Evolutionary conservation across 2,888 invertebrate genomes (phyloP).

Genomic region (Papilio elwesi): DNA sequence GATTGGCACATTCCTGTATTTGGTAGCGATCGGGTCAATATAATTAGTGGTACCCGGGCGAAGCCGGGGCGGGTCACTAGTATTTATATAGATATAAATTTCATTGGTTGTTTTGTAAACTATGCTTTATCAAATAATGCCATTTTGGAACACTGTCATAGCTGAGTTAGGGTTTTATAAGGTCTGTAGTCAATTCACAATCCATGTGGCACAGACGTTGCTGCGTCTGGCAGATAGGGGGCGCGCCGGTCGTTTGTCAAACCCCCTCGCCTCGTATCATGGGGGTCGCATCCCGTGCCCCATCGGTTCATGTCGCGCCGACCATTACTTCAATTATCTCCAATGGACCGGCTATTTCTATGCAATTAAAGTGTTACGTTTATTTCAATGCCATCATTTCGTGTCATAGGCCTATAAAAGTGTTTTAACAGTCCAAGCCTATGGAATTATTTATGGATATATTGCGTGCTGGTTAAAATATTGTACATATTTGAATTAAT

Average conservation of each 20-base stretch:
- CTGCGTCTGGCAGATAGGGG: constrained; percentile 29
- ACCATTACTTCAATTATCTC: constrained; percentile 24
- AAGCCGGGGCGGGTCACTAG: too few relatives aligned
- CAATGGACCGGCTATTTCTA: neutral
- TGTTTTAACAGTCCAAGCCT: neutral
- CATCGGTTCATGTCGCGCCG: neutral
- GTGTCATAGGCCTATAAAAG: neutral
- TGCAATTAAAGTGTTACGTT: neutral
- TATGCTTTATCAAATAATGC: neutral
- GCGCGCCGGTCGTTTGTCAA: constrained; percentile 27
- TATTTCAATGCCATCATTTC: neutral
- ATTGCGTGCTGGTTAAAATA: neutral
- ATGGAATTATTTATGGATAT: neutral
- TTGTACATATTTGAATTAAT: neutral
- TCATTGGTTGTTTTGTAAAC: neutral
- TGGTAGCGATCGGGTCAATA: too few relatives aligned
- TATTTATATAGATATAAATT: too few relatives aligned
- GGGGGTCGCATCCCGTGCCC: neutral
- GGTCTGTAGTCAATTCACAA: neutral
- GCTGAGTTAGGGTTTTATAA: neutral
- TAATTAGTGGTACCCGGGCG: too few relatives aligned
- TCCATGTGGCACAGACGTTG: neutral
- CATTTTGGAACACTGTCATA: neutral
- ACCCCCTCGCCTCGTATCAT: constrained; percentile 6
- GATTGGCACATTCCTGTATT: too few relatives aligned